These are phyloP conservation scores for Trichonephila clavipes DNA, from an alignment of 1,140 invertebrate species.

Conservation along the genomic window DNA sequence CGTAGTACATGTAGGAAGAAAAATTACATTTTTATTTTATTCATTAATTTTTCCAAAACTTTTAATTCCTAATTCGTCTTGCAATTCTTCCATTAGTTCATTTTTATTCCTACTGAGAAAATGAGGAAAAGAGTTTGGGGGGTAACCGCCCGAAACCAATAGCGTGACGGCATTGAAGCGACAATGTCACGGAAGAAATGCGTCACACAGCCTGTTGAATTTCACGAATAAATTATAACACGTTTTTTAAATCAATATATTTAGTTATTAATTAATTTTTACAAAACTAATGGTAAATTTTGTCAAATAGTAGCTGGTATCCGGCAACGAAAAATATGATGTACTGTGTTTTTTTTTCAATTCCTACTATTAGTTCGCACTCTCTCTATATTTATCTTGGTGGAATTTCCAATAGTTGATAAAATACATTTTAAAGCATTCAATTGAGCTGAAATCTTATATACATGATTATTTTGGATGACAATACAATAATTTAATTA, in stretches of 20 bases:
- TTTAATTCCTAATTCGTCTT: not conserved
- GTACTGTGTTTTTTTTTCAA: not conserved
- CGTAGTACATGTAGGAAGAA: no score
- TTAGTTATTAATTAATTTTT: not conserved
- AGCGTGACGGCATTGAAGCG: not conserved
- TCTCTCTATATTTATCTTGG: no score
- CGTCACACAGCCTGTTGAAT: not conserved
- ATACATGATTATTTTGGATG: no score
- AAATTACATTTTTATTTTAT: no score
- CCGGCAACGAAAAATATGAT: not conserved
- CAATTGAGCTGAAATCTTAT: no score
- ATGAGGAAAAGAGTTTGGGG: no score
- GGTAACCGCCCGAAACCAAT: not conserved
- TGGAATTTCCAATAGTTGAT: no score
- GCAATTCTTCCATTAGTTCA: not conserved
- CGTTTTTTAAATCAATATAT: slow-evolving; percentile 12
- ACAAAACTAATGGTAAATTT: not conserved
- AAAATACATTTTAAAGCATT: no score
- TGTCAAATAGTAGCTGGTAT: not conserved
- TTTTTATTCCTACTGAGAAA: not conserved
- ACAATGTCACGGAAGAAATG: not conserved
- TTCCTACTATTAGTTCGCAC: no score
- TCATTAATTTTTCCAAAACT: no score
- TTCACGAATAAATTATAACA: not conserved
- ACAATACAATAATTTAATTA: no score